Evolutionary conservation across 2,888 invertebrate genomes (phyloP).

Genomic region (Schrankia costaestrigalis): DNA sequence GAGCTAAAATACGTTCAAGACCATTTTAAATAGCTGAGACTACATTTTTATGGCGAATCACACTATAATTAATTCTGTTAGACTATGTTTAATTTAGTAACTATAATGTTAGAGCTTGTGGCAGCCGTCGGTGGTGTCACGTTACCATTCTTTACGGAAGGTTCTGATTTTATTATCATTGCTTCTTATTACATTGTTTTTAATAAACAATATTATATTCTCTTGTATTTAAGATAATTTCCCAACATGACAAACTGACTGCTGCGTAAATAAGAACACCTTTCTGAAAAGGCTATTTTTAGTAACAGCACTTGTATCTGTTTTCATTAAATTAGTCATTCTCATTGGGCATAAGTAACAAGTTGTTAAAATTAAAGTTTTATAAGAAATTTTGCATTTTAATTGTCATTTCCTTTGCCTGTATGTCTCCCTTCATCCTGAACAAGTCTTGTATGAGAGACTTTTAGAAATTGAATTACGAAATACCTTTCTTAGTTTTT

Average conservation of each 20-base stretch:
- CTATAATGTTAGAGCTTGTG: constrained; percentile 53
- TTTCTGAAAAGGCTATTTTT: constrained; percentile 13
- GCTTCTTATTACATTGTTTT: constrained; percentile 20
- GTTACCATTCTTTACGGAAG: constrained; percentile 63
- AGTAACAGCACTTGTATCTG: constrained; percentile 17
- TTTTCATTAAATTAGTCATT: constrained; percentile 10
- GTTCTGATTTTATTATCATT: constrained; percentile 26
- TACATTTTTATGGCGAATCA: constrained; percentile 14
- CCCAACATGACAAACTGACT: constrained; percentile 54
- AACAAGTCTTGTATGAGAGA: no score
- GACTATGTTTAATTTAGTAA: constrained; percentile 37
- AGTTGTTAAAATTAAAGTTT: no score
- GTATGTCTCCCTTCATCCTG: no score
- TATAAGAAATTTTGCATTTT: no score
- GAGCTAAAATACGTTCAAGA: not conserved
- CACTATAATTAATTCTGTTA: constrained; percentile 23
- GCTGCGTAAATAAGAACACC: constrained; percentile 37
- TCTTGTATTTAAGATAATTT: constrained; percentile 30
- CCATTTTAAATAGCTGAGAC: constrained; percentile 3
- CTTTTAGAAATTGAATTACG: no score
- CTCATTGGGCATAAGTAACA: no score
- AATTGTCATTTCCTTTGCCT: no score
- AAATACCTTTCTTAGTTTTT: no score
- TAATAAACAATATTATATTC: constrained; percentile 20
- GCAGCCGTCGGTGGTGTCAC: constrained; percentile 77